These are phyloP conservation scores for Hirtodrosophila histrioides DNA, from an alignment of 2,888 invertebrate species.

Conservation along the genomic window DNA sequence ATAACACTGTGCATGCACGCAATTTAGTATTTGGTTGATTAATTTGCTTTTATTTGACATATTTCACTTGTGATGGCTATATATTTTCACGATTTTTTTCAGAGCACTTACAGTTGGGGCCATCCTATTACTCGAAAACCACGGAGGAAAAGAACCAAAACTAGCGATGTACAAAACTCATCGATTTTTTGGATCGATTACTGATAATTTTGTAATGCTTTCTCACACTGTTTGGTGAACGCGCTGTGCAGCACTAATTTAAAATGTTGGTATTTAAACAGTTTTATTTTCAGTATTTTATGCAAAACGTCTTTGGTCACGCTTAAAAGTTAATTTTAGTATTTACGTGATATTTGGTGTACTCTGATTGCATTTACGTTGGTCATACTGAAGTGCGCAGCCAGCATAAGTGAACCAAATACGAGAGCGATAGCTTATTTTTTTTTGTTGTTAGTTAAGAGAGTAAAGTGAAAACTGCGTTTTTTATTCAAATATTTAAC, in stretches of 20 bases:
- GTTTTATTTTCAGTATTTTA: no score
- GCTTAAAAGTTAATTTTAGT: constrained; percentile 17
- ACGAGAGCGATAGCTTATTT: constrained; percentile 44
- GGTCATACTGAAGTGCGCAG: constrained; percentile 48
- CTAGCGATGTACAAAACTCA: constrained; percentile 23
- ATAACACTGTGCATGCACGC: constrained; percentile 6
- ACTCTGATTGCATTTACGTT: constrained; percentile 21
- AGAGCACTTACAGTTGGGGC: constrained; percentile 84
- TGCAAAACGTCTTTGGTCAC: constrained; percentile 4
- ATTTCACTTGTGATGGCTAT: constrained; percentile 26
- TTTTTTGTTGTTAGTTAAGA: constrained; percentile 46
- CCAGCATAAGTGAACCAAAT: constrained; percentile 46
- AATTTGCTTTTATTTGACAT: constrained; percentile 21
- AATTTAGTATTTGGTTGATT: background rate
- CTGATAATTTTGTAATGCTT: constrained; percentile 1
- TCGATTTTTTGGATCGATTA: constrained; percentile 24
- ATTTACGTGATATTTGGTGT: constrained; percentile 12
- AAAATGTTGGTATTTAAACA: constrained; percentile 12
- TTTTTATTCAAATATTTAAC: constrained; percentile 65
- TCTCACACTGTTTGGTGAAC: background rate
- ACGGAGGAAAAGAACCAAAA: constrained; percentile 82
- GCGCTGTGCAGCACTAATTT: constrained; percentile 5
- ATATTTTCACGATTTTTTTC: constrained; percentile 53
- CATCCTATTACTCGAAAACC: constrained; percentile 82
- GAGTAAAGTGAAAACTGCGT: constrained; percentile 64